Percentiles rank a stretch among this genome's conserved stretches.
Conservation (phyloP, 2,888 invertebrate genomes). For the Scaptomyza tumidula region DNA sequence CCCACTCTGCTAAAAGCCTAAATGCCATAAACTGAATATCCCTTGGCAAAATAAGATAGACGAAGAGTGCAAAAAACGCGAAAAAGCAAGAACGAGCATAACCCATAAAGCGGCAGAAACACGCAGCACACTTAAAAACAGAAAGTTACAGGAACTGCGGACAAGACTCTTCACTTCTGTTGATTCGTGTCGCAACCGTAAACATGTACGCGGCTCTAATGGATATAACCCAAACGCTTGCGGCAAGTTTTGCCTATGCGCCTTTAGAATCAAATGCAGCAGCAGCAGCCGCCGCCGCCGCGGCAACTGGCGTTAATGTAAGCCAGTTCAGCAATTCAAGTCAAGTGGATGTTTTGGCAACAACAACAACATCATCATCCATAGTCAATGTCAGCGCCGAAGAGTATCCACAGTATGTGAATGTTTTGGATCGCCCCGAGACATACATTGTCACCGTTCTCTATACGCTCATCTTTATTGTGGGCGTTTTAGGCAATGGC, state of each 20-base stretch:
- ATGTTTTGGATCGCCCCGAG: conserved; percentile 90
- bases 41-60: conserved; percentile 13
- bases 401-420: conserved; percentile 85
- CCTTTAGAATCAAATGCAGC: conserved; percentile 42
- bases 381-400: conserved; percentile 41
- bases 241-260: conserved; percentile 61
- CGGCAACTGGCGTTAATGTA: conserved; percentile 23
- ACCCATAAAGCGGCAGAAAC: conserved; percentile 22
- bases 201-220: conserved; percentile 60
- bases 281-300: conserved; percentile 12
- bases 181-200: conserved; percentile 3
- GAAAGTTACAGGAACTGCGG: conserved; percentile 10
- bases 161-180: background rate
- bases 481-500: conserved; percentile 95
- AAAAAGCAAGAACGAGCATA: conserved; percentile 11
- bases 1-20: conserved; percentile 35
- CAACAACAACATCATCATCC: conserved; percentile 1
- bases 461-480: conserved; percentile 94
- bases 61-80: conserved; percentile 24
- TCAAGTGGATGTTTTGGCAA: conserved; percentile 24
- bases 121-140: conserved; percentile 20
- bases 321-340: conserved; percentile 49
- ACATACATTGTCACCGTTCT: conserved; percentile 94
- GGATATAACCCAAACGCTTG: conserved; percentile 68
- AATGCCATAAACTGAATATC: conserved; percentile 48